These are phyloP conservation scores for Drosophila simulans DNA, from an alignment of 1,140 invertebrate genomes.

Conservation along the genomic window DNA sequence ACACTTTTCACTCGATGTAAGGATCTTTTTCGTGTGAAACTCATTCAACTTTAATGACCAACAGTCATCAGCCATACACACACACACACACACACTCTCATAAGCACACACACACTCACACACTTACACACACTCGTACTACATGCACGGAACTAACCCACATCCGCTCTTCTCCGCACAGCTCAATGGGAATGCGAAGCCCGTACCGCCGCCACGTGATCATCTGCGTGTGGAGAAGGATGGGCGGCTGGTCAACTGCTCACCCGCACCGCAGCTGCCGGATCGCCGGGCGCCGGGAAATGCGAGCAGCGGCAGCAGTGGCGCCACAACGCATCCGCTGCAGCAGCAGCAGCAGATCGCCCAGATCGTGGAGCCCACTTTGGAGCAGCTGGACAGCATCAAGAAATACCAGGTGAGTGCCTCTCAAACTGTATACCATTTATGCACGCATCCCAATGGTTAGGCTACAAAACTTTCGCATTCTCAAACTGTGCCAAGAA, in stretches of 20 bases:
- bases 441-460: constrained; percentile 8
- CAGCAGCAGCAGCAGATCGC: constrained; percentile 85
- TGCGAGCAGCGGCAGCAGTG: constrained; percentile 49
- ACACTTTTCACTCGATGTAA: constrained; percentile 25
- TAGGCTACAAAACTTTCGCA: constrained; percentile 34
- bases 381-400: constrained; percentile 95
- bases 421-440: not conserved
- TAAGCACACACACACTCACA: constrained; percentile 4
- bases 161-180: constrained; percentile 5
- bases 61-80: constrained; percentile 30
- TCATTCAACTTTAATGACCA: constrained; percentile 23
- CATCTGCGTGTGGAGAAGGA: constrained; percentile 88
- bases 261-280: constrained; percentile 89
- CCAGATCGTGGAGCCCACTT: constrained; percentile 88
- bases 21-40: constrained; percentile 10
- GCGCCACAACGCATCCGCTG: constrained; percentile 36
- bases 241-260: constrained; percentile 87
- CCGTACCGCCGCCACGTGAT: constrained; percentile 91
- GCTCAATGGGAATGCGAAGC: constrained; percentile 86
- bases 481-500: constrained; percentile 10
- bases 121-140: constrained; percentile 1
- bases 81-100: constrained; percentile 34
- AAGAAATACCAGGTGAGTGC: constrained; percentile 93
- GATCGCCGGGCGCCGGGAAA: constrained; percentile 85
- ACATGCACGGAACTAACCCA: too few relatives aligned